phyloP scores from a whole-genome alignment of 2,113 vertebrate species.

The Planiliza haematocheilus region DNA sequence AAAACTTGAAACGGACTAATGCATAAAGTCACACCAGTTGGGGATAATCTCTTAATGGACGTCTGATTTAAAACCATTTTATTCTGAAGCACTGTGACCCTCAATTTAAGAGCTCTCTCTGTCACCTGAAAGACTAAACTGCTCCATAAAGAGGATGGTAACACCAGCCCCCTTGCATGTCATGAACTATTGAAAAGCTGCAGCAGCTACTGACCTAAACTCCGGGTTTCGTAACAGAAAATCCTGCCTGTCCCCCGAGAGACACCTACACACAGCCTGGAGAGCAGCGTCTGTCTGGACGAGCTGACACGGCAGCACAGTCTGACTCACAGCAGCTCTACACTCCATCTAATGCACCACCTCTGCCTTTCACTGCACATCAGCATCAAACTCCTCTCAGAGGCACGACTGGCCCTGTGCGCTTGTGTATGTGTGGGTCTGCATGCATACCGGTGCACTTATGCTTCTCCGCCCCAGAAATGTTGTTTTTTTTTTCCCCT shows the following conservation, averaged over 20 bases:
- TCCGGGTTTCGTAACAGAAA: conserved; percentile 60
- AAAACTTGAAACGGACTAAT: conserved; percentile 7
- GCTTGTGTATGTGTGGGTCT: conserved; percentile 20
- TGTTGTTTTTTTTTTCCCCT: too few relatives aligned
- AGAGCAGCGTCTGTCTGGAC: conserved; percentile 66
- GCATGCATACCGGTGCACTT: conserved; percentile 49
- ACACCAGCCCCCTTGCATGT: conserved; percentile 9
- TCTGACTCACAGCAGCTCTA: conserved; percentile 67
- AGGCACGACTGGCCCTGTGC: conserved; percentile 16
- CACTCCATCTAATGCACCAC: conserved; percentile 67
- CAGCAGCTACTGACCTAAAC: conserved; percentile 28
- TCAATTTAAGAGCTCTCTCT: conserved; percentile 17
- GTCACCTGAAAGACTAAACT: conserved; percentile 16
- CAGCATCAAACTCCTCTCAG: conserved; percentile 63
- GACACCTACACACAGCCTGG: conserved; percentile 64
- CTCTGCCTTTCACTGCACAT: conserved; percentile 72
- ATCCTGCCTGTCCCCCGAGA: conserved; percentile 64
- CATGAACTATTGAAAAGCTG: conserved; percentile 67
- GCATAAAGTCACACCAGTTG: conserved; percentile 4
- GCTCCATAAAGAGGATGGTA: conserved; percentile 10
- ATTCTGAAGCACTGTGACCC: conserved; percentile 22
- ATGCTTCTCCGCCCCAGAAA: conserved; percentile 46
- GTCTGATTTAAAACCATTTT: conserved; percentile 39
- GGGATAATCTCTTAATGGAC: conserved; percentile 59
- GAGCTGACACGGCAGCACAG: conserved; percentile 58